phyloP scores from a whole-genome alignment of 2,113 vertebrate genomes.

The Eublepharis macularius region DNA sequence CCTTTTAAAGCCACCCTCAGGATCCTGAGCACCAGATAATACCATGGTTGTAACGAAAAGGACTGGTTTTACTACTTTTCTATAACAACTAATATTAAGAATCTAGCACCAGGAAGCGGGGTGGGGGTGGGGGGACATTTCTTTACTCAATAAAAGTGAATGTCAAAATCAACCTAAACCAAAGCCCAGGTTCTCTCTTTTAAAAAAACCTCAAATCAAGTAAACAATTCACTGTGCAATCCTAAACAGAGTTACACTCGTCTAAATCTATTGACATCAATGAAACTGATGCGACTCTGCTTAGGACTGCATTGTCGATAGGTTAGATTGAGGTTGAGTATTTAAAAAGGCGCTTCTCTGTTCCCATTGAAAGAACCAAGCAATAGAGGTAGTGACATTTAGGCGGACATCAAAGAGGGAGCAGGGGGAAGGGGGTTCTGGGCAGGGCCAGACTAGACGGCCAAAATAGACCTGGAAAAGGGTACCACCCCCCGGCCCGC shows the following conservation, averaged over 20 bases:
- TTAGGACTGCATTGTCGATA: too few relatives aligned
- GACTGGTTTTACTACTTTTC: not conserved
- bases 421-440: too few relatives aligned
- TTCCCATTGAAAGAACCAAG: not conserved
- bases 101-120: not conserved
- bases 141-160: not conserved
- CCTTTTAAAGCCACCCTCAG: not conserved
- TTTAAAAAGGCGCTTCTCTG: too few relatives aligned
- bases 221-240: not conserved
- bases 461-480: too few relatives aligned
- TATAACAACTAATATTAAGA: not conserved
- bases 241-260: not conserved
- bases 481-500: too few relatives aligned
- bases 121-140: not conserved
- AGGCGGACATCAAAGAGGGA: not conserved
- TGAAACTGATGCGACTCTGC: too few relatives aligned
- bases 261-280: too few relatives aligned
- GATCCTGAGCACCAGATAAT: not conserved
- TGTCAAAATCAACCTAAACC: not conserved
- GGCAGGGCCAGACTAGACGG: too few relatives aligned
- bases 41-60: fast-evolving
- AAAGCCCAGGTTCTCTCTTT: not conserved
- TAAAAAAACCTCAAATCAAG: not conserved
- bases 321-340: too few relatives aligned
- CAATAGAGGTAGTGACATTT: not conserved